Evolutionary conservation across 2,113 vertebrate genomes (phyloP).

Genomic region (Callipepla squamata): DNA sequence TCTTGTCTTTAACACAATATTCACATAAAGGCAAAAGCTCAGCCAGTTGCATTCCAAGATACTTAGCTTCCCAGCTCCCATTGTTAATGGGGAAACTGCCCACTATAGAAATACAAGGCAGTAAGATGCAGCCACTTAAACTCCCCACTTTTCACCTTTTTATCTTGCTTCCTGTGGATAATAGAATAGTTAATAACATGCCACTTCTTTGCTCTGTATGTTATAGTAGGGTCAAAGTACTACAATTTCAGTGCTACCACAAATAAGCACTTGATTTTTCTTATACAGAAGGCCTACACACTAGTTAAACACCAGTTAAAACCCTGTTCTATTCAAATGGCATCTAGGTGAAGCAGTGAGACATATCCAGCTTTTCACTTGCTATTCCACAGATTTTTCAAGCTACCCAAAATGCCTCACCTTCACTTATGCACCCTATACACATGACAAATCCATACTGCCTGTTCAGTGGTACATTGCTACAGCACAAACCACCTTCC

Average conservation of each 20-base stretch:
- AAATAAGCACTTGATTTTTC: slow-evolving; percentile 1
- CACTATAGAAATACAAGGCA: background rate
- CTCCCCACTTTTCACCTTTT: background rate
- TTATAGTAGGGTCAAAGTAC: background rate
- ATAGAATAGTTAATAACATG: background rate
- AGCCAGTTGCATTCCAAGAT: background rate
- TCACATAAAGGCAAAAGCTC: background rate
- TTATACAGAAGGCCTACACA: background rate
- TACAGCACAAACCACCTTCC: background rate
- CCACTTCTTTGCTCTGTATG: background rate
- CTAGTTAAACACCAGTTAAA: background rate
- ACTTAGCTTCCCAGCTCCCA: background rate
- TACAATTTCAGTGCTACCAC: background rate
- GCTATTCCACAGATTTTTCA: background rate
- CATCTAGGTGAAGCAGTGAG: background rate
- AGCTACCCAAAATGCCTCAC: background rate
- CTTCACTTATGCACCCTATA: background rate
- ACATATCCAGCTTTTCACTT: background rate
- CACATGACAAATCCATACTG: background rate
- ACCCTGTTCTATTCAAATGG: background rate
- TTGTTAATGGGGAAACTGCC: background rate
- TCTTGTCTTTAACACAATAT: slow-evolving; percentile 1
- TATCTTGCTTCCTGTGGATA: background rate
- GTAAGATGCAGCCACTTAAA: background rate
- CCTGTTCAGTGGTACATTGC: background rate